Evolutionary conservation across 2,888 invertebrate genomes (phyloP), one percentile per base, ranked within the genome.

Genomic region (Proisotoma minuta): DNA sequence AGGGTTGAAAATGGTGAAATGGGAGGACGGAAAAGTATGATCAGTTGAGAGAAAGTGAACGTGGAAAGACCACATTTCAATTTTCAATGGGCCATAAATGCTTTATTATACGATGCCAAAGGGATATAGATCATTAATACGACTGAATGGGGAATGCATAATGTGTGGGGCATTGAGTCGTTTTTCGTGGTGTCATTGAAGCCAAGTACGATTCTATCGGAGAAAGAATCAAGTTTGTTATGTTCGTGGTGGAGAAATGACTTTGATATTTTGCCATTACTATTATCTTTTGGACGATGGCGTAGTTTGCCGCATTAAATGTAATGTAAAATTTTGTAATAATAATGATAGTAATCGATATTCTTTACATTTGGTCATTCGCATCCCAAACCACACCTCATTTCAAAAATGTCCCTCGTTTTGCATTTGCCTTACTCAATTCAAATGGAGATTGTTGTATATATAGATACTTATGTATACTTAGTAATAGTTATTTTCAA

Each of bases 31-130:
- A 57, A 22, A 2, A 27, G 43, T 15, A 26, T 48, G 23, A 27
- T 40, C n/a, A 27, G 27, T 22, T 12, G 62, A 53, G n/a, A n/a
- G 29, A 20, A 26, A 15, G 51, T 34, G 60, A 48, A 53, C 52
- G 52, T 60, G 28, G 51, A 53, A 60, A 58, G 40, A 48, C 43
- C 51, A 58, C 57, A 51, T 52, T 60, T 57, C 39, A 59, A 60
- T 59, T 63, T 63, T 60, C 56, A 47, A 56, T 56, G 56, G 56
- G 22, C 43, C 56, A 56, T 56, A 56, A 56, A 56, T 56, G 56
- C 56, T 56, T 56, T 56, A 56, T 56, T 56, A 56, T 56, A 56
- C 56, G 43, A 56, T 43, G 43, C 56, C 56, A 56, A 56, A 43
- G 43, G 24, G 56, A 56, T 56, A 56, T 56, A 56, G 56, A 56